Evolutionary conservation across 2,888 invertebrate genomes (phyloP).

Genomic region (Limnephilus lunatus): DNA sequence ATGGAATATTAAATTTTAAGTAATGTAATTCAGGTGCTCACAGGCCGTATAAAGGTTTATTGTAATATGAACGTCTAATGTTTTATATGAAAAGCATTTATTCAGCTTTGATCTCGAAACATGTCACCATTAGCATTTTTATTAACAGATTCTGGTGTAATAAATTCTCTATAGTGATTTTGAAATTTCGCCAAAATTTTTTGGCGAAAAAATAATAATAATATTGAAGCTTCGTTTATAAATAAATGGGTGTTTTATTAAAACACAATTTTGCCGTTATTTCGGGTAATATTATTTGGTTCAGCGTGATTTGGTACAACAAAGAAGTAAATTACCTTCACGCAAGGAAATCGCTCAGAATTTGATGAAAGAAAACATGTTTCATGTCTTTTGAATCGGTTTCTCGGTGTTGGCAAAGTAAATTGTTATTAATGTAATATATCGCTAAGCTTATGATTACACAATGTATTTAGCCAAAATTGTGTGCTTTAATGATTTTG

Average conservation of each 20-base stretch:
- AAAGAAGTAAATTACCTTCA: neutral
- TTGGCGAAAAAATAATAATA: neutral
- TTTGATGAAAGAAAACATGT: neutral
- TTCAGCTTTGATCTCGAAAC: neutral
- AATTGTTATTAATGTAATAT: neutral
- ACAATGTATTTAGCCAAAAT: neutral
- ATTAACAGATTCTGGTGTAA: neutral
- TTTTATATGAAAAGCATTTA: conserved; percentile 2
- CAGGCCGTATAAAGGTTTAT: neutral
- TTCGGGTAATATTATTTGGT: neutral
- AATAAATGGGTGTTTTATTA: neutral
- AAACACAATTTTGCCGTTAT: neutral
- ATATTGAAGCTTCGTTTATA: neutral
- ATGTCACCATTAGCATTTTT: neutral
- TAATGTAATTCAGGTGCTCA: neutral
- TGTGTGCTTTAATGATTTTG: no score
- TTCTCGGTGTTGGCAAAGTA: neutral
- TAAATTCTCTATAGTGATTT: neutral
- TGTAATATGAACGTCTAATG: neutral
- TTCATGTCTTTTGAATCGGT: neutral
- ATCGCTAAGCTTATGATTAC: neutral
- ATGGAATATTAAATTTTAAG: neutral
- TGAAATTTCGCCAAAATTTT: neutral
- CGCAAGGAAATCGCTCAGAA: neutral
- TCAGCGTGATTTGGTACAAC: neutral